A percentile compares a stretch with the other conserved stretches of the same genome.
Evolutionary conservation across 2,113 vertebrate species (phyloP).

Genomic region (Notarius quadriscutis): DNA sequence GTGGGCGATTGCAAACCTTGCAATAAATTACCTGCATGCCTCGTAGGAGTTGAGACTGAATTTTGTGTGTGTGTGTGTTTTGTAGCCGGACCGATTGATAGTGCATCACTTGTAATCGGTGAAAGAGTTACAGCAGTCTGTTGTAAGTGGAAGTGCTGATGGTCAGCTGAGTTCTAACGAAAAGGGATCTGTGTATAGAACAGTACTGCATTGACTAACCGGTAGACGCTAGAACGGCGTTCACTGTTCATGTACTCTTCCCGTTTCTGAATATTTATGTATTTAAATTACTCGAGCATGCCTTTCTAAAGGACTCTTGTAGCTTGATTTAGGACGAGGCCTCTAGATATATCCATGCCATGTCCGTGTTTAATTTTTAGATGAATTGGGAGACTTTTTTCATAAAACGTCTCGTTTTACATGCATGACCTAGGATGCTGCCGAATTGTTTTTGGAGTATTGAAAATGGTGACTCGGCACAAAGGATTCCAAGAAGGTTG

Average conservation of each 20-base stretch:
- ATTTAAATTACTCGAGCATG: background rate
- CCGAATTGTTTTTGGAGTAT: too few species aligned
- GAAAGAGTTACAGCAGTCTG: background rate
- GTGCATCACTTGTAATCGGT: background rate
- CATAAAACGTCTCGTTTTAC: too few species aligned
- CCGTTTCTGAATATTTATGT: background rate
- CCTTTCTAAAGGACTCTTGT: background rate
- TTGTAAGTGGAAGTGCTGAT: background rate
- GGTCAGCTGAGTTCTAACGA: background rate
- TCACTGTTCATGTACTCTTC: background rate
- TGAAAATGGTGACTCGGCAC: too few species aligned
- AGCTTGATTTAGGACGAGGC: background rate
- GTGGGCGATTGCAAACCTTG: background rate
- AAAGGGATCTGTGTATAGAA: background rate
- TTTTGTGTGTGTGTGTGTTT: background rate
- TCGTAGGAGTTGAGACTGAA: background rate
- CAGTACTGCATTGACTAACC: background rate
- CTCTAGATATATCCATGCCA: background rate
- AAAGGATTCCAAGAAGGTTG: too few species aligned
- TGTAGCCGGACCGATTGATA: background rate
- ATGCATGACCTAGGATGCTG: too few species aligned
- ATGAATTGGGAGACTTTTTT: too few species aligned
- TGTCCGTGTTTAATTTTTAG: background rate
- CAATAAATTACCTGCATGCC: constrained; percentile 7
- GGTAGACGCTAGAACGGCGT: background rate